These are phyloP conservation scores for Lacerta agilis DNA, from an alignment of 2,797 vertebrate species.

Conservation along the genomic window DNA sequence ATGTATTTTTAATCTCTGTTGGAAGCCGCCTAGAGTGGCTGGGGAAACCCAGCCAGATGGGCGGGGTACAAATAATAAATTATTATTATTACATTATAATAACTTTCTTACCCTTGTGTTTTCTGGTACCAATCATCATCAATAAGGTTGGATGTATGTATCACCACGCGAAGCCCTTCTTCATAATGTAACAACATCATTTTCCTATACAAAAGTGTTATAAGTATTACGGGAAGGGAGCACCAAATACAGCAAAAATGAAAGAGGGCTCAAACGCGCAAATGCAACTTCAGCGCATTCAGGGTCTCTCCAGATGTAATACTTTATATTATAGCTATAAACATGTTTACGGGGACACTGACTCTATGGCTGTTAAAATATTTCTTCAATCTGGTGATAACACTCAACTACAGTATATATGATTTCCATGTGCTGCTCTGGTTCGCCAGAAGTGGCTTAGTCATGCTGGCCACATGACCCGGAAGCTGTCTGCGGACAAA, in stretches of 20 bases:
- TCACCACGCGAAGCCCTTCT: conserved; percentile 94
- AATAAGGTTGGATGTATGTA: conserved; percentile 96
- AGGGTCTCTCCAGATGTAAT: neutral
- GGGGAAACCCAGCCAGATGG: no score
- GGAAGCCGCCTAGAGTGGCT: no score
- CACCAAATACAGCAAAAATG: neutral
- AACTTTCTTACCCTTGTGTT: conserved; percentile 90
- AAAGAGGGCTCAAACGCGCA: neutral
- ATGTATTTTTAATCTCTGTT: no score
- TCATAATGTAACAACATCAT: conserved; percentile 97
- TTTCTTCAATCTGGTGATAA: neutral
- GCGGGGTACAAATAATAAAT: no score
- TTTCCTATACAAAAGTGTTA: conserved; percentile 77
- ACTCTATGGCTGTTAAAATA: neutral
- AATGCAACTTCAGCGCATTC: neutral
- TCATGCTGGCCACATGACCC: no score
- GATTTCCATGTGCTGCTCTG: no score
- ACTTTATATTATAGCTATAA: neutral
- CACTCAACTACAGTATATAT: no score
- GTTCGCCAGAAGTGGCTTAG: no score
- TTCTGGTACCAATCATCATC: conserved; percentile 97
- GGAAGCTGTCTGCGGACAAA: no score
- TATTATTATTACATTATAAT: no score
- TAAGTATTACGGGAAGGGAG: neutral
- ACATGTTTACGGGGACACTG: neutral